Evolutionary conservation across 2,888 invertebrate genomes (phyloP), one percentile per base, ranked within the genome.

Genomic region (Bellardia pandia): DNA sequence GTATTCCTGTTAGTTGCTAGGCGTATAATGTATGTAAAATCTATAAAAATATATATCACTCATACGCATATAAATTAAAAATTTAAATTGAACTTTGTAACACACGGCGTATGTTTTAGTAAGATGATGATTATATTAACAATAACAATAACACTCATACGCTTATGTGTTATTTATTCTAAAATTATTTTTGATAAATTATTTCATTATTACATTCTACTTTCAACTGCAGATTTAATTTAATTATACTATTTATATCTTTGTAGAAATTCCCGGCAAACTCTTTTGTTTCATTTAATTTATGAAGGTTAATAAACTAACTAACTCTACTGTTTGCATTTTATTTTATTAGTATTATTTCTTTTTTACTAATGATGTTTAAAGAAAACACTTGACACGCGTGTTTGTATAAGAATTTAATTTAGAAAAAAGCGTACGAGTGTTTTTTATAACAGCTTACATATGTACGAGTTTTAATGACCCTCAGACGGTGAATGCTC

Each of bases 111-210:
- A 79, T 78, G 58, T 53, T 13, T 68, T 48, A 60, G n/a, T 5
- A 23, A 1, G 4, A 9, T 48, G 30, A 40, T 40, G 7, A 33
- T 48, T 42, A 3, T 4, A 30, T 11, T 53, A n/a, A n/a, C n/a
- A n/a, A n/a, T n/a, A n/a, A n/a, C 11, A 71, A 71, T 51, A 79
- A 42, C 33, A 62, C 69, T 79, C 23, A 79, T 79, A 62, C 79
- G 71, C 33, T 42, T 9, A 23, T 23, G 40, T 13, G 45, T 11
- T 2, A 51, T 51, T 51, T 14, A n/a, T 13, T 51, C 51, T 51
- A 45, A 45, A 11, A 7, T 45, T n/a, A 0, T 51, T n/a, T 51
- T 6, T 1, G 2, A n/a, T 51, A n/a, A 51, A 6, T n/a, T n/a
- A 51, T 1, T 51, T 51, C 2, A 45, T 37, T 37, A 37, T 33